Evolutionary conservation across 2,797 vertebrate genomes (phyloP).

Genomic region (Sebastolobus alascanus): DNA sequence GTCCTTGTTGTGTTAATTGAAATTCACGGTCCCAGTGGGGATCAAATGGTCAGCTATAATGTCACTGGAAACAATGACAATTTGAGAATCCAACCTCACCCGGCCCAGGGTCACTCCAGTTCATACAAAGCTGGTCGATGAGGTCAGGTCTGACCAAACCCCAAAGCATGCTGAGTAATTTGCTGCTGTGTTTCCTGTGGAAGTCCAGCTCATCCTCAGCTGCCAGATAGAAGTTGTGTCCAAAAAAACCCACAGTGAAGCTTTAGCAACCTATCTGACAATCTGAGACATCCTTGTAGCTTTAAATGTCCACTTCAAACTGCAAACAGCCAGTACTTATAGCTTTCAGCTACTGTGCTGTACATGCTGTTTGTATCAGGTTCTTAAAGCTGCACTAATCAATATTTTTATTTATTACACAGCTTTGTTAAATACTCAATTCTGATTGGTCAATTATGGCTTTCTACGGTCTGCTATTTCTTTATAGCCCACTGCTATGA

Average conservation of each 20-base stretch:
- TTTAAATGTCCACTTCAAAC: background rate
- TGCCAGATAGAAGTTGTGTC: background rate
- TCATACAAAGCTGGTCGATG: background rate
- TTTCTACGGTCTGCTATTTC: too few species aligned
- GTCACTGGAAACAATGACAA: conserved; percentile 23
- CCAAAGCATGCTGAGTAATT: background rate
- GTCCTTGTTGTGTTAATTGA: conserved; percentile 16
- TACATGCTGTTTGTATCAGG: background rate
- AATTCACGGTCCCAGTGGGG: conserved; percentile 6
- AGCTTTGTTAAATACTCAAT: too few species aligned
- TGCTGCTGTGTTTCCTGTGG: conserved; percentile 1
- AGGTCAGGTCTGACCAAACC: conserved; percentile 11
- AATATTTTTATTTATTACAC: background rate
- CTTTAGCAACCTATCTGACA: background rate
- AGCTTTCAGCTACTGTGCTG: background rate
- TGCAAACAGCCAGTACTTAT: background rate
- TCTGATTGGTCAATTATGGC: too few species aligned
- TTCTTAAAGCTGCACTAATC: background rate
- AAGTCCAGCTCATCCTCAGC: background rate
- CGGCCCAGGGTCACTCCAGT: background rate
- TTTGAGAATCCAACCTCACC: conserved; percentile 17
- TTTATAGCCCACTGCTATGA: too few species aligned
- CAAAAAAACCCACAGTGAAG: background rate
- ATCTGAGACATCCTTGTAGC: background rate
- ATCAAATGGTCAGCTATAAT: conserved; percentile 18